Percentiles rank a stretch among this genome's conserved stretches.
These are phyloP conservation scores for Chironomus tentans DNA, from an alignment of 2,888 invertebrate species.

Conservation along the genomic window DNA sequence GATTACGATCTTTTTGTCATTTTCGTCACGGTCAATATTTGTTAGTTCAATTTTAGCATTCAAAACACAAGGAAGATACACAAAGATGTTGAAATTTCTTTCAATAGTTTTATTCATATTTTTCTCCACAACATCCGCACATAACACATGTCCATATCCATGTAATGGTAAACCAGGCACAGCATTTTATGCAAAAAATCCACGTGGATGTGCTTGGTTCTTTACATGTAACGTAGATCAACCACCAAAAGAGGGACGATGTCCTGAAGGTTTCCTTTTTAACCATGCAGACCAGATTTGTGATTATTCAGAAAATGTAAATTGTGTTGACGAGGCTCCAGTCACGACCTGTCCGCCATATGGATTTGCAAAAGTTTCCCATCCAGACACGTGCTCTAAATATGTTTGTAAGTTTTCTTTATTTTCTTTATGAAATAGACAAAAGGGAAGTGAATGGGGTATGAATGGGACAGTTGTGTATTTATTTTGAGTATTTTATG, in stretches of 20 bases:
- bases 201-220: conserved; percentile 12
- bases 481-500: neutral
- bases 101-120: neutral
- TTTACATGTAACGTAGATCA: neutral
- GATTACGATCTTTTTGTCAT: neutral
- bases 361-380: neutral
- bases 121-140: neutral
- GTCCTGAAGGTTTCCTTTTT: neutral
- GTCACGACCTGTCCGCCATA: neutral
- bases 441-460: no score
- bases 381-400: conserved; percentile 6
- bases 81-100: neutral
- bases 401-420: neutral
- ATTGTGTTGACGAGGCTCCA: neutral
- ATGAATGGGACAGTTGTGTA: no score
- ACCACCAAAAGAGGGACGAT: neutral
- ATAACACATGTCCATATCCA: neutral
- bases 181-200: neutral
- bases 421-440: no score
- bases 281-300: neutral
- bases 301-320: neutral
- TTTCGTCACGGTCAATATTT: neutral
- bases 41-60: neutral
- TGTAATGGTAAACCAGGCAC: neutral
- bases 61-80: neutral